Evolutionary conservation across 2,113 vertebrate genomes (phyloP), one percentile per base, ranked within the genome.

Genomic region (Aix galericulata): DNA sequence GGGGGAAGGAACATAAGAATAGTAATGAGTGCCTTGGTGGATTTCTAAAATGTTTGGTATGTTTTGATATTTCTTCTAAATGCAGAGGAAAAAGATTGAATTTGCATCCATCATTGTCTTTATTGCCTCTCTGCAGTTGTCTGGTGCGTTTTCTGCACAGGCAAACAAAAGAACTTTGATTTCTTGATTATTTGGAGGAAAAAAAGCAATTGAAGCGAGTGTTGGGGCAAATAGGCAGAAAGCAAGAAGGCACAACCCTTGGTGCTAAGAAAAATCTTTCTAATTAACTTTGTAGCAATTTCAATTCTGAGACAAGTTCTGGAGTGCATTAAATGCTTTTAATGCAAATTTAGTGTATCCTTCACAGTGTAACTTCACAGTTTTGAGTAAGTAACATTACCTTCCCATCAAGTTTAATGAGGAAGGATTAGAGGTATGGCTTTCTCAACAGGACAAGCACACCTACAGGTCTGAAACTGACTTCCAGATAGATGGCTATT

Each of bases 51-150:
- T 55, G 21, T 82, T 97, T 76, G 42, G 31, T 85, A 42, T 63
- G 62, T 42, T 86, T 75, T 88, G 67, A 87, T 83, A 53, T 88
- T 59, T 89, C 2, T 82, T 85, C 68, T 85, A n/a, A 95, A 86
- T 11, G 16, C 91, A 48, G 93, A 95, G 71, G 64, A 80, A 95
- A 77, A 66, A 0, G 53, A 89, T 82, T 86, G 94, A 10, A 96
- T 97, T 97, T 95, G 88, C 76, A 89, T 97, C 89, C 44, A 9
- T 95, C 82, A 52, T 89, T 91, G 94, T 91, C 89, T 96, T 94
- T 95, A 95, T 95, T 71, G 7, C 68, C 53, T 94, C 84, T 59
- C 76, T 91, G 89, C 87, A 95, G 94, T 95, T 0, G 27, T 76
- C 78, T 96, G 92, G 72, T 68, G 81, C 50, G 32, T 95, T 13